phyloP scores from a whole-genome alignment of 2,113 vertebrate species.

The Pleuronectes platessa region DNA sequence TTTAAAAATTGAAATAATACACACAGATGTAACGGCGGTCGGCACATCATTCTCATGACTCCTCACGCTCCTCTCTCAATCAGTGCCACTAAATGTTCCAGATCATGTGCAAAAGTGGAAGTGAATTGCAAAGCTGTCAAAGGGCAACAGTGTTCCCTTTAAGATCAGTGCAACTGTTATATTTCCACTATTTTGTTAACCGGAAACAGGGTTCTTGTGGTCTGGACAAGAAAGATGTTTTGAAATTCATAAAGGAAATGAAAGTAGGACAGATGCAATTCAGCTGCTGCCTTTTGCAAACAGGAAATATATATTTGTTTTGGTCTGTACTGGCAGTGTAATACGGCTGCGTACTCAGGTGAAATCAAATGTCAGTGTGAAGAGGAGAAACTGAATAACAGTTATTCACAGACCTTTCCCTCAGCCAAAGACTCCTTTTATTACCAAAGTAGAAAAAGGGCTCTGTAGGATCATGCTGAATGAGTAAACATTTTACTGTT shows the following conservation, averaged over 20 bases:
- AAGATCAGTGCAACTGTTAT: neutral
- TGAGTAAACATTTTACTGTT: constrained; percentile 31
- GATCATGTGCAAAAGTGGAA: neutral
- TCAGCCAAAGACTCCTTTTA: neutral
- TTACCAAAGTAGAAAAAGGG: neutral
- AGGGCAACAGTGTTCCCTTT: neutral
- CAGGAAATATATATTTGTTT: too few species aligned
- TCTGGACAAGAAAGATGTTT: neutral
- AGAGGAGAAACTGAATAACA: neutral
- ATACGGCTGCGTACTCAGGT: too few species aligned
- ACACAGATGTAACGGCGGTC: neutral
- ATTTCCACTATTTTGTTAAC: neutral
- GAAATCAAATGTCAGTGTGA: neutral
- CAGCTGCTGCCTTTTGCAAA: too few species aligned
- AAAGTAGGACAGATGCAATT: neutral
- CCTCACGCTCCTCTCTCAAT: neutral
- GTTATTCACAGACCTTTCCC: neutral
- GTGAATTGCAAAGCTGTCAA: neutral
- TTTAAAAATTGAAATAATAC: neutral
- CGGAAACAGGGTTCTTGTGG: constrained; percentile 25
- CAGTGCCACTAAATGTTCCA: neutral
- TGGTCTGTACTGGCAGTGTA: too few species aligned
- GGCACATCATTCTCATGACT: neutral
- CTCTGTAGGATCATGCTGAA: neutral
- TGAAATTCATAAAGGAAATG: neutral